Percentiles rank a stretch among this genome's conserved stretches.
Conservation (phyloP, 30 jellyfish, hydroid and myxozoan genomes). For the Haliclystus octoradiatus region DNA sequence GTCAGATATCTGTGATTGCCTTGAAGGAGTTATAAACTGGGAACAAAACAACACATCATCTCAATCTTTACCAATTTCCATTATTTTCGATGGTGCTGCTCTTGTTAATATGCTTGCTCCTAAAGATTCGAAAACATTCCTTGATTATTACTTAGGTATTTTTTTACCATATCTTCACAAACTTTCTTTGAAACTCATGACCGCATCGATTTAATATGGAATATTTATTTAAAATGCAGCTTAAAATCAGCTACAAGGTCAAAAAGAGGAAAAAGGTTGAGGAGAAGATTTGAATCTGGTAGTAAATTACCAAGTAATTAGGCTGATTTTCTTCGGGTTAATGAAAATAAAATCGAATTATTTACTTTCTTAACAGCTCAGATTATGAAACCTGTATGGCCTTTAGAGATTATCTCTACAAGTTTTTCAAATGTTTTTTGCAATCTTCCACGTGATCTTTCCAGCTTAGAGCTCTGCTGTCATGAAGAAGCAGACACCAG, state of each 20-base stretch:
- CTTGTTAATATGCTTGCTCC: slow-evolving; percentile 11
- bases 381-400: neutral
- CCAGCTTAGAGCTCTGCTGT: slow-evolving; percentile 13
- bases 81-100: slow-evolving; percentile 30
- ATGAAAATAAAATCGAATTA: slow-evolving; percentile 45
- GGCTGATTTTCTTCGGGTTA: slow-evolving; percentile 32
- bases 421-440: neutral
- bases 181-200: neutral
- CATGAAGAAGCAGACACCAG: slow-evolving; percentile 33
- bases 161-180: slow-evolving; percentile 2
- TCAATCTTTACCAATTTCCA: neutral
- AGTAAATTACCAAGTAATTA: slow-evolving; percentile 35
- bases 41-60: neutral
- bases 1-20: slow-evolving; percentile 24
- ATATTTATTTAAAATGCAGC: slow-evolving; percentile 17
- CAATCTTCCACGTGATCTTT: slow-evolving; percentile 1
- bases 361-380: slow-evolving; percentile 30
- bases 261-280: slow-evolving; percentile 27
- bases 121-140: slow-evolving; percentile 13
- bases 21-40: neutral
- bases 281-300: slow-evolving; percentile 2
- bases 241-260: slow-evolving; percentile 10
- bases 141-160: neutral
- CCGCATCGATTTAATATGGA: slow-evolving; percentile 38
- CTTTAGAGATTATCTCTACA: slow-evolving; percentile 4